A percentile compares a stretch with the other conserved stretches of the same genome.
These are phyloP conservation scores for Formica aserva DNA, from an alignment of 2,888 invertebrate species.

Conservation along the genomic window DNA sequence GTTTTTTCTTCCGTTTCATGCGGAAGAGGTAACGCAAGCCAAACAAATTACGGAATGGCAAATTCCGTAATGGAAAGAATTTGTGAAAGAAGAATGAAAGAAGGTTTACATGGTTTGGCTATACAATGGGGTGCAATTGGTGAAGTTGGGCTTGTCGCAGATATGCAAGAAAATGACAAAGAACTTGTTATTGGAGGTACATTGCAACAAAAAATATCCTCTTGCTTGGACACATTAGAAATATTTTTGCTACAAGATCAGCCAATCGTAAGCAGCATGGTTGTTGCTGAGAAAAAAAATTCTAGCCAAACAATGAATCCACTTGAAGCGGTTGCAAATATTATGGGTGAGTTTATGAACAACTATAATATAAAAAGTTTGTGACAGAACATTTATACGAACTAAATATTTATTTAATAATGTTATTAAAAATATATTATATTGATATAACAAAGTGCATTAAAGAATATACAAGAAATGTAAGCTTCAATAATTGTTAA, in stretches of 20 bases:
- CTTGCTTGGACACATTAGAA: slow-evolving; percentile 89
- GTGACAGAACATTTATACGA: too few relatives aligned
- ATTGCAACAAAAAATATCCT: slow-evolving; percentile 93
- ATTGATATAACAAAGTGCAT: neutral
- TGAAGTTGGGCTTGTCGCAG: slow-evolving; percentile 92
- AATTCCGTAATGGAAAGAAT: slow-evolving; percentile 88
- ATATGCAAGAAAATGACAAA: slow-evolving; percentile 79
- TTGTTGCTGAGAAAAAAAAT: slow-evolving; percentile 93
- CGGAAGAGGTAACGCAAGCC: slow-evolving; percentile 89
- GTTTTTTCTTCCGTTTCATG: slow-evolving; percentile 89
- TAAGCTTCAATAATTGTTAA: neutral
- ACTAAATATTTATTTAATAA: too few relatives aligned
- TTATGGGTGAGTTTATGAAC: slow-evolving; percentile 81
- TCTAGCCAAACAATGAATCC: slow-evolving; percentile 88
- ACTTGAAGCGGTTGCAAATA: slow-evolving; percentile 91
- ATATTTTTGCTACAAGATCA: slow-evolving; percentile 85
- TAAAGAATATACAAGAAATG: neutral
- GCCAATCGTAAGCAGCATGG: slow-evolving; percentile 92
- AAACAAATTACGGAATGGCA: slow-evolving; percentile 89
- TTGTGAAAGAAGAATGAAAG: slow-evolving; percentile 86
- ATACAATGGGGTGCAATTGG: slow-evolving; percentile 90
- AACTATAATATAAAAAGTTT: neutral
- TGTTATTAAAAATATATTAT: neutral
- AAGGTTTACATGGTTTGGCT: slow-evolving; percentile 87
- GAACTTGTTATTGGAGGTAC: slow-evolving; percentile 90